A percentile compares a stretch with the other conserved stretches of the same genome.
Evolutionary conservation across 2,888 invertebrate genomes (phyloP).

Genomic region (Chymomyza fuscimana): DNA sequence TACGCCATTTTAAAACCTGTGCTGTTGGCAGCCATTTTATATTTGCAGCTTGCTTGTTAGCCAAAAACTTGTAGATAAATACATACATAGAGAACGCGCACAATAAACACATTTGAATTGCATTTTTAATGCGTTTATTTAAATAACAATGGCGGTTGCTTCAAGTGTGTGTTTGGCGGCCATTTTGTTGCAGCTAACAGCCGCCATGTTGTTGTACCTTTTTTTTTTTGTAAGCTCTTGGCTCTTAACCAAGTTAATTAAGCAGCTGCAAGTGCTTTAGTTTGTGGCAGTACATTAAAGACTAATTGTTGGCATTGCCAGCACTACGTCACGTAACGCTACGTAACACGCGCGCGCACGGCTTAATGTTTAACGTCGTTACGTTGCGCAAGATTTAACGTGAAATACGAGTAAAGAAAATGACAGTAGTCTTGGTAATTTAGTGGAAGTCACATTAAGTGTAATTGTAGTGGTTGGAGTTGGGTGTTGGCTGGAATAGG

Average conservation of each 20-base stretch:
- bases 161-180: slow-evolving; percentile 18
- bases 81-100: neutral
- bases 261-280: slow-evolving; percentile 65
- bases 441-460: neutral
- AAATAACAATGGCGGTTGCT: slow-evolving; percentile 25
- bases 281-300: slow-evolving; percentile 51
- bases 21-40: slow-evolving; percentile 28
- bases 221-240: slow-evolving; percentile 11
- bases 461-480: neutral
- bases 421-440: neutral
- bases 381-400: slow-evolving; percentile 56
- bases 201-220: slow-evolving; percentile 42
- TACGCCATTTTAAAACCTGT: slow-evolving; percentile 16
- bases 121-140: slow-evolving; percentile 50
- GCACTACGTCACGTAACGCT: slow-evolving; percentile 42
- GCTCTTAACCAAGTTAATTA: slow-evolving; percentile 48
- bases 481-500: neutral
- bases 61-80: neutral
- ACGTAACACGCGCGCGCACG: slow-evolving; percentile 23
- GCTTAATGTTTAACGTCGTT: slow-evolving; percentile 30
- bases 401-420: neutral
- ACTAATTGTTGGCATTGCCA: slow-evolving; percentile 52
- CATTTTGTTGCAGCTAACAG: slow-evolving; percentile 47
- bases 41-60: slow-evolving; percentile 2
- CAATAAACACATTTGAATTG: slow-evolving; percentile 36